Conservation (phyloP, 2,888 invertebrate genomes). For the Margaritifera margaritifera region DNA sequence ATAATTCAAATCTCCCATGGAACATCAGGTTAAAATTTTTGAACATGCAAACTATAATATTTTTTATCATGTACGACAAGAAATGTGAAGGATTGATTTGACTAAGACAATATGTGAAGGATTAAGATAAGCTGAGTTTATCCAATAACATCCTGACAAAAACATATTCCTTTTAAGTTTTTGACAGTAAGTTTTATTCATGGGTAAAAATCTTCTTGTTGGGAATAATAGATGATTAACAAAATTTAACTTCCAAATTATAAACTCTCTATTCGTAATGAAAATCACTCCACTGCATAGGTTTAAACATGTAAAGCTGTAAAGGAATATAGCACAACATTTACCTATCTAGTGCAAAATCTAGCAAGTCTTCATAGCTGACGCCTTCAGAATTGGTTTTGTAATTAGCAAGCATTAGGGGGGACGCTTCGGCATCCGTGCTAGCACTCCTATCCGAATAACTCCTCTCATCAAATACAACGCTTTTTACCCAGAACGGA, state of each 20-base stretch:
- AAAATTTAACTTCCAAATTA: background rate
- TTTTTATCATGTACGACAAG: too few relatives aligned
- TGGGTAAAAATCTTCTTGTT: background rate
- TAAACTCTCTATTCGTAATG: background rate
- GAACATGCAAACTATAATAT: too few relatives aligned
- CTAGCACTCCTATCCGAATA: constrained; percentile 38
- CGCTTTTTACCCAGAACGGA: constrained; percentile 66
- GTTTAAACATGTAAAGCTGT: background rate
- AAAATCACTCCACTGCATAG: background rate
- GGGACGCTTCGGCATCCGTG: constrained; percentile 74
- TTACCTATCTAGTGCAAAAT: constrained; percentile 85
- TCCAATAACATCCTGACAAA: too few relatives aligned
- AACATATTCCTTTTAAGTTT: too few relatives aligned
- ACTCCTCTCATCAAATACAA: constrained; percentile 46
- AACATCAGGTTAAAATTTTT: too few relatives aligned
- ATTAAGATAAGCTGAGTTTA: too few relatives aligned
- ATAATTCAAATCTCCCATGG: too few relatives aligned
- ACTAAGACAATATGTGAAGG: too few relatives aligned
- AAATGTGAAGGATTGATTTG: too few relatives aligned
- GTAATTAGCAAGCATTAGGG: constrained; percentile 69
- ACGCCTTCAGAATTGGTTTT: constrained; percentile 80
- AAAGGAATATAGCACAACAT: constrained; percentile 30
- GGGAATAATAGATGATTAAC: background rate
- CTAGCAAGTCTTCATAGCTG: constrained; percentile 91
- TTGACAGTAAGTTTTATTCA: too few relatives aligned